Conservation (phyloP, 2,888 invertebrate species). For the Nesidiocoris tenuis region DNA sequence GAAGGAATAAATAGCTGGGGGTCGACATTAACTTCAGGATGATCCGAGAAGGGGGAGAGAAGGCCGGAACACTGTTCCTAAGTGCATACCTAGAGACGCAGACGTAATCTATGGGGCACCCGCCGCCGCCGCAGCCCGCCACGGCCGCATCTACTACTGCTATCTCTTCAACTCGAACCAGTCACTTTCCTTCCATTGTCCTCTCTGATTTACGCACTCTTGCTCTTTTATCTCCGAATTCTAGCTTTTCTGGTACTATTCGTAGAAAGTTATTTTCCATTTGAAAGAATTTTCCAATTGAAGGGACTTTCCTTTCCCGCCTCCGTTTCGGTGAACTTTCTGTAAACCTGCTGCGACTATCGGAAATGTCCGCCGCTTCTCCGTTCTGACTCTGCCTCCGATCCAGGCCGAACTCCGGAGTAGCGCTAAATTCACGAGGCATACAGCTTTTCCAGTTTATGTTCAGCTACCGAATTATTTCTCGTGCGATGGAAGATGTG, state of each 20-base stretch:
- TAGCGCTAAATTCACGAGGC: too few species aligned
- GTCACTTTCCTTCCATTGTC: conserved; percentile 45
- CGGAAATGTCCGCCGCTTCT: too few species aligned
- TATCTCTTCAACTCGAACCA: conserved; percentile 44
- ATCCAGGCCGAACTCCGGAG: too few species aligned
- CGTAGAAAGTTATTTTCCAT: conserved; percentile 30
- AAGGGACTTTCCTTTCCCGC: too few species aligned
- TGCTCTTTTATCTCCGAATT: conserved; percentile 27
- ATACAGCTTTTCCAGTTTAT: too few species aligned
- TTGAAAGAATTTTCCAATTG: conserved; percentile 20
- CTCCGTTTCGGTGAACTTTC: too few species aligned
- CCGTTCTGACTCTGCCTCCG: too few species aligned
- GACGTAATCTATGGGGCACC: conserved; percentile 44
- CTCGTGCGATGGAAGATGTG: too few species aligned
- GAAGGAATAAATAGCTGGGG: conserved; percentile 49
- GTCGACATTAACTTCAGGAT: conserved; percentile 46
- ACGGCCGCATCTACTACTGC: conserved; percentile 2
- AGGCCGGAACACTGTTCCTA: conserved; percentile 47
- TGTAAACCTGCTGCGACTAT: too few species aligned
- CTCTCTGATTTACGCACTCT: conserved; percentile 35
- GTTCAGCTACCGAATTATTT: too few species aligned
- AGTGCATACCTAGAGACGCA: conserved; percentile 47
- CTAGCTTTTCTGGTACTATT: conserved; percentile 21
- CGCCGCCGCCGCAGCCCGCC: not conserved
- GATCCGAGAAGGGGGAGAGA: conserved; percentile 40